Conservation (phyloP, 2,797 vertebrate genomes). For the Onychomys torridus region DNA sequence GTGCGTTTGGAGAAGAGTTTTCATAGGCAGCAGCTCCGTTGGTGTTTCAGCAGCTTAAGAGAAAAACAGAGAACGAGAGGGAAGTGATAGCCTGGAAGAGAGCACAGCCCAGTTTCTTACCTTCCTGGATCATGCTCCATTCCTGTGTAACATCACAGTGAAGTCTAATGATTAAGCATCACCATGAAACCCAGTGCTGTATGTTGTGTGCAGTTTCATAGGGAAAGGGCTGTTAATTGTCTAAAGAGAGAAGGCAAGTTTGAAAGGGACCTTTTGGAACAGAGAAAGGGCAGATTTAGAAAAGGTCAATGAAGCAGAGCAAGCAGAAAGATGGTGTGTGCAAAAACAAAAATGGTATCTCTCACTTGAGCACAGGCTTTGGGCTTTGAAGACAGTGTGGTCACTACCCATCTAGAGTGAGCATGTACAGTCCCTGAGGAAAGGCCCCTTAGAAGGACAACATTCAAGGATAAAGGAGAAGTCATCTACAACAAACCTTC, state of each 20-base stretch:
- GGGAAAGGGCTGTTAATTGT: background rate
- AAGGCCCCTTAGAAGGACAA: background rate
- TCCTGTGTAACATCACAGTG: too few relatives aligned
- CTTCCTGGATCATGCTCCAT: background rate
- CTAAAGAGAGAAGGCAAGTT: conserved; percentile 2
- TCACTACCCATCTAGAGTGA: background rate
- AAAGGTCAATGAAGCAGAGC: background rate
- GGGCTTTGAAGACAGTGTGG: background rate
- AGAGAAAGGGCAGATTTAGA: background rate
- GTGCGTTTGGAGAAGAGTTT: background rate
- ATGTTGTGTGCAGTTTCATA: background rate
- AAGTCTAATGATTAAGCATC: background rate
- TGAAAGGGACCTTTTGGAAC: conserved; percentile 16
- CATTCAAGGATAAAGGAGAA: background rate
- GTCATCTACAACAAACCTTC: background rate
- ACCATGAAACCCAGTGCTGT: background rate
- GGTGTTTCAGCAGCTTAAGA: background rate
- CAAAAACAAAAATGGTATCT: background rate
- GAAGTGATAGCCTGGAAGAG: background rate
- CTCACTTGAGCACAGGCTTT: background rate
- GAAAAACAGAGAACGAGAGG: background rate
- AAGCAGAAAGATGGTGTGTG: background rate
- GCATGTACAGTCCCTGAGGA: background rate
- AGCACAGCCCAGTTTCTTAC: background rate
- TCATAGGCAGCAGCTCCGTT: background rate